Percentiles rank a stretch among this genome's conserved stretches.
Conservation (phyloP, 2,888 invertebrate genomes). For the Muscina levida region DNA sequence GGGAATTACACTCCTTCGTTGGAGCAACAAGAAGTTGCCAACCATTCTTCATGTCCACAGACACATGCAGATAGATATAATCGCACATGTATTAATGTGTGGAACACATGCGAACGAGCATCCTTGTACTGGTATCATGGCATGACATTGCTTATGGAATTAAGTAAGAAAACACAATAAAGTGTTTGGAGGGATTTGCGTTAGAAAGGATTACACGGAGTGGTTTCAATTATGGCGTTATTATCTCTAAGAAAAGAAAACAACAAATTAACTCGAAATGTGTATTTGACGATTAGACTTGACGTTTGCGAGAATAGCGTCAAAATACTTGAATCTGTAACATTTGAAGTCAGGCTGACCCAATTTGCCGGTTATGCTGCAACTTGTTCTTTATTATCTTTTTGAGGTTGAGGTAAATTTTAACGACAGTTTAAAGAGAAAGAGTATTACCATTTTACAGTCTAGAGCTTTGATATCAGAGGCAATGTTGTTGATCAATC, state of each 20-base stretch:
- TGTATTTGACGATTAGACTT: too few relatives aligned
- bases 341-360: too few relatives aligned
- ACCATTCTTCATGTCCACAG: background rate
- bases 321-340: too few relatives aligned
- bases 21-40: constrained; percentile 11
- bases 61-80: constrained; percentile 15
- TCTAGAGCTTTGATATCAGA: too few relatives aligned
- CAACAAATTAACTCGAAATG: too few relatives aligned
- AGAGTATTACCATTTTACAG: too few relatives aligned
- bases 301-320: too few relatives aligned
- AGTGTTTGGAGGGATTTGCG: constrained; percentile 1
- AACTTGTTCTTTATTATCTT: too few relatives aligned
- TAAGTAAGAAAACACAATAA: background rate
- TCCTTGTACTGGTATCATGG: constrained; percentile 1
- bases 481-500: too few relatives aligned
- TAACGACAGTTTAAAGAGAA: too few relatives aligned
- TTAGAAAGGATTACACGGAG: background rate
- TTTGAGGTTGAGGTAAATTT: too few relatives aligned
- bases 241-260: background rate
- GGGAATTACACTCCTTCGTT: background rate
- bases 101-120: background rate
- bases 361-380: too few relatives aligned
- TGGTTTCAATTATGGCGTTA: background rate
- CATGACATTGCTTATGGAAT: constrained; percentile 14
- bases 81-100: background rate